Evolutionary conservation across 2,797 vertebrate species (phyloP).

Genomic region (Iguana delicatissima): DNA sequence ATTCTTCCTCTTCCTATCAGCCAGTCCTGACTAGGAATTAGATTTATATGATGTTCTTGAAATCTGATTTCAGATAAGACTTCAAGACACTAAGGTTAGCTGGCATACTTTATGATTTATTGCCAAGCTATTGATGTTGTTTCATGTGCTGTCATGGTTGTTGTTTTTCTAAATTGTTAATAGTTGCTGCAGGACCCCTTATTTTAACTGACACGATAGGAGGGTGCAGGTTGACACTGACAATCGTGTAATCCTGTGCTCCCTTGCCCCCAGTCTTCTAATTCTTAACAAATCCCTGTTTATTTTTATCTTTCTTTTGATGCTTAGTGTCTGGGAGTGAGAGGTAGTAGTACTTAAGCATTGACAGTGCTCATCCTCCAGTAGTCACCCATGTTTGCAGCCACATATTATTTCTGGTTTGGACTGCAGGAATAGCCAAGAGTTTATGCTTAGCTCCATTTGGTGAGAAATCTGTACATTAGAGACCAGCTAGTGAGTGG

Average conservation of each 20-base stretch:
- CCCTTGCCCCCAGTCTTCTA: neutral
- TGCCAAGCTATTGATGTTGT: too few species aligned
- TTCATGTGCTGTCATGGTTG: too few species aligned
- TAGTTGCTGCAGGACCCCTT: too few species aligned
- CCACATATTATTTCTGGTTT: neutral
- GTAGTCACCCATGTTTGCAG: neutral
- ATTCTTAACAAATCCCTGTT: neutral
- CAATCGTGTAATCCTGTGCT: neutral
- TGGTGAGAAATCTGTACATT: neutral
- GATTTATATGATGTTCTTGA: too few species aligned
- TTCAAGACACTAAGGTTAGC: too few species aligned
- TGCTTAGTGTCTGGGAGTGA: neutral
- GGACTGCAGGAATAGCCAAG: neutral
- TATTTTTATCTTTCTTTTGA: neutral
- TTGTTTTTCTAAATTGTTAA: too few species aligned
- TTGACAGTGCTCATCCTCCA: neutral
- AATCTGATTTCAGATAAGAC: too few species aligned
- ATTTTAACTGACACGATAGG: too few species aligned
- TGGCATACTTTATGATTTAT: too few species aligned
- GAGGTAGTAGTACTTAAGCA: neutral
- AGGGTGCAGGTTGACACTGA: too few species aligned
- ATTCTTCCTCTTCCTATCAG: too few species aligned
- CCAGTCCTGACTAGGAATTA: too few species aligned
- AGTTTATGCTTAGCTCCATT: neutral
- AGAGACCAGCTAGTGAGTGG: neutral